These are phyloP conservation scores for Gorsachius magnificus DNA, from an alignment of 2,797 vertebrate species.

Conservation along the genomic window DNA sequence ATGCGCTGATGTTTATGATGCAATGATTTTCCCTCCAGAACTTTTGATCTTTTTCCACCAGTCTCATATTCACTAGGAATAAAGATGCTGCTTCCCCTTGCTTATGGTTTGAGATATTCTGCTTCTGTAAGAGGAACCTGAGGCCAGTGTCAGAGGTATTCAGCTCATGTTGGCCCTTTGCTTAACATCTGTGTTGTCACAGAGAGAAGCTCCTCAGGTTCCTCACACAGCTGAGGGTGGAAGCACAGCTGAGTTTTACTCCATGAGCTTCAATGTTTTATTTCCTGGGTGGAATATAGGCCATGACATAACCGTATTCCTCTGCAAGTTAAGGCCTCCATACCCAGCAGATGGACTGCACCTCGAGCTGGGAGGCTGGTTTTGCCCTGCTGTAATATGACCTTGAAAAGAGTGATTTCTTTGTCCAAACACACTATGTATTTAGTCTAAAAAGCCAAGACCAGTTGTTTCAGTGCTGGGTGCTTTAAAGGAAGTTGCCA, in stretches of 20 bases:
- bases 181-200: not conserved
- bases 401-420: not conserved
- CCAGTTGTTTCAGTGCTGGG: not conserved
- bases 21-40: not conserved
- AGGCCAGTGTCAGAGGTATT: not conserved
- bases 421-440: not conserved
- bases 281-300: not conserved
- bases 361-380: not conserved
- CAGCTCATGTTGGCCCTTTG: not conserved
- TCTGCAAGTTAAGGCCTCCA: not conserved
- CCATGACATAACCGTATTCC: not conserved
- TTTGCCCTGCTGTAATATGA: not conserved
- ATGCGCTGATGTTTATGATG: not conserved
- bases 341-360: not conserved
- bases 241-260: not conserved
- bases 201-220: not conserved
- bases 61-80: not conserved
- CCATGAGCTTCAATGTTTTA: not conserved
- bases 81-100: not conserved
- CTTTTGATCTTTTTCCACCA: not conserved
- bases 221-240: not conserved
- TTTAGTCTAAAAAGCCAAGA: not conserved
- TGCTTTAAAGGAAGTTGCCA: not conserved
- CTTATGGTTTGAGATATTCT: not conserved
- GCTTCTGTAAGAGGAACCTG: not conserved